Evolutionary conservation across 2,797 vertebrate genomes (phyloP).

Genomic region (Gallirallus australis): DNA sequence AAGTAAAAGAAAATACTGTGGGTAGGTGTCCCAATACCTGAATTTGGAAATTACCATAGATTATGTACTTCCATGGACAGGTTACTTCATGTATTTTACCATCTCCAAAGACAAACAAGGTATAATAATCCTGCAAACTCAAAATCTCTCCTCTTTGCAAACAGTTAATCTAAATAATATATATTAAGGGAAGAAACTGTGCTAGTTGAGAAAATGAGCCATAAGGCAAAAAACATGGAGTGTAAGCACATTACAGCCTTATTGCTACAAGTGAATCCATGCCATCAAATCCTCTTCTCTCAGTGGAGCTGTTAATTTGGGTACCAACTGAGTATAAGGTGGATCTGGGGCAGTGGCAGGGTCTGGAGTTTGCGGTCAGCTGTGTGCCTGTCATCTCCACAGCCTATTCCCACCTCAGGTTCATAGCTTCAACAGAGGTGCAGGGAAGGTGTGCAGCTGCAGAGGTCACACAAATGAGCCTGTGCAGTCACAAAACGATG

Average conservation of each 20-base stretch:
- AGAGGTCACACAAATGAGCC: not conserved
- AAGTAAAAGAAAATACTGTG: not conserved
- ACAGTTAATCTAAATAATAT: not conserved
- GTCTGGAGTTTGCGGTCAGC: not conserved
- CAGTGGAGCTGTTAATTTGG: not conserved
- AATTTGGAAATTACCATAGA: not conserved
- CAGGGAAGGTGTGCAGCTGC: not conserved
- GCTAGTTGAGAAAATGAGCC: not conserved
- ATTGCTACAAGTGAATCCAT: not conserved
- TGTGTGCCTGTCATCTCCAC: not conserved
- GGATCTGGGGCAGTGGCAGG: not conserved
- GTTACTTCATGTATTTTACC: not conserved
- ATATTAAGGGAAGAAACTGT: not conserved
- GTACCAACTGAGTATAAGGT: not conserved
- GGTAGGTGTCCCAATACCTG: not conserved
- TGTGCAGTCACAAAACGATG: not conserved
- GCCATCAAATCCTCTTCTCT: not conserved
- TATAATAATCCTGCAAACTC: not conserved
- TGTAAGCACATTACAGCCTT: not conserved
- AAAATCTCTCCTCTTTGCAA: not conserved
- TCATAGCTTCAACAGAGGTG: not conserved
- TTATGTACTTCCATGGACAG: not conserved
- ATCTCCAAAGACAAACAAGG: not conserved
- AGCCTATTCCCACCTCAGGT: not conserved
- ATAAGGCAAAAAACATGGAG: not conserved